Conservation (phyloP, 2,797 vertebrate genomes). For the Champsocephalus gunnari region DNA sequence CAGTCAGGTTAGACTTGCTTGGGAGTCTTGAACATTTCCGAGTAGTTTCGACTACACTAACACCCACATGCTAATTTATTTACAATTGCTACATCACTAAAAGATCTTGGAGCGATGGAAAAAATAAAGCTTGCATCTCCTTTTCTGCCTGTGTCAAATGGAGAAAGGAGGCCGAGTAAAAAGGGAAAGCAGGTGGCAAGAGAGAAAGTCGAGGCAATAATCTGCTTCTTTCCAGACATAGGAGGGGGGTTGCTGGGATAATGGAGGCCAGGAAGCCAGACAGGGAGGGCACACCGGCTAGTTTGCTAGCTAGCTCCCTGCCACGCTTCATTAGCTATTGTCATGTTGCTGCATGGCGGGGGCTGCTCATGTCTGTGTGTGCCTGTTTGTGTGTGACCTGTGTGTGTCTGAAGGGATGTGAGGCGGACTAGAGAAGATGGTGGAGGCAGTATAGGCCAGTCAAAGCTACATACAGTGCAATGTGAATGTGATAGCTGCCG, state of each 20-base stretch:
- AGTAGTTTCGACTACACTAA: slow-evolving; percentile 28
- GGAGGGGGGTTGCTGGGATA: slow-evolving; percentile 35
- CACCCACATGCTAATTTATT: slow-evolving; percentile 29
- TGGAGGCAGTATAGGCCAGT: slow-evolving; percentile 57
- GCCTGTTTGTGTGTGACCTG: slow-evolving; percentile 25
- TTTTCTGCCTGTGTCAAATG: slow-evolving; percentile 1
- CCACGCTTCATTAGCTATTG: slow-evolving; percentile 74
- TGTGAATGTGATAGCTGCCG: slow-evolving; percentile 32
- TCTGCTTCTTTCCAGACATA: slow-evolving; percentile 31
- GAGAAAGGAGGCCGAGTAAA: slow-evolving; percentile 19
- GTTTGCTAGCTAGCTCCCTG: slow-evolving; percentile 55
- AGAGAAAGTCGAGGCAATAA: slow-evolving; percentile 26
- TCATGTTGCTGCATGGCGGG: slow-evolving; percentile 58
- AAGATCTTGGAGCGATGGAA: slow-evolving; percentile 5
- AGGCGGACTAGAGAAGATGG: slow-evolving; percentile 65
- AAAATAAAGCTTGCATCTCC: slow-evolving; percentile 5
- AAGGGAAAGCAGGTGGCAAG: slow-evolving; percentile 1
- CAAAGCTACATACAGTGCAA: slow-evolving; percentile 30
- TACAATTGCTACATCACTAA: slow-evolving; percentile 27
- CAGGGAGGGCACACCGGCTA: slow-evolving; percentile 50
- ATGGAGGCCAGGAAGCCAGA: slow-evolving; percentile 69
- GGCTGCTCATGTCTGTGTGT: slow-evolving; percentile 29
- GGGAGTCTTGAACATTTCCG: slow-evolving; percentile 2
- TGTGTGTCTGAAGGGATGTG: slow-evolving; percentile 42
- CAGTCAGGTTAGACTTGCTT: slow-evolving; percentile 50